Percentiles rank a stretch among this genome's conserved stretches.
Conservation (phyloP, 2,113 vertebrate species). For the Oreotrochilus melanogaster region DNA sequence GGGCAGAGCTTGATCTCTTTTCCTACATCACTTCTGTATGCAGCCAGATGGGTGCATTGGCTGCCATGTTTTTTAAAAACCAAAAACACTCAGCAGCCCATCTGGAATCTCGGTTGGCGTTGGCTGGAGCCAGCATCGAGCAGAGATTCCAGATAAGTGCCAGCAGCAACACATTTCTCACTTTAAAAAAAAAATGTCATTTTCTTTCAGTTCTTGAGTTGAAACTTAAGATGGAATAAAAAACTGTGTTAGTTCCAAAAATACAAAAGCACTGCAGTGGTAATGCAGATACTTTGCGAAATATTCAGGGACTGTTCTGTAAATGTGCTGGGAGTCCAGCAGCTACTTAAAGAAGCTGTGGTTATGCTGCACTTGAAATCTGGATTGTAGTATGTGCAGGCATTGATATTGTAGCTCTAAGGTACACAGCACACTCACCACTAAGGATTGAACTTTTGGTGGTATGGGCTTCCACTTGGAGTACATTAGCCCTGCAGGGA, state of each 20-base stretch:
- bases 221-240: constrained; percentile 32
- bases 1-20: constrained; percentile 55
- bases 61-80: constrained; percentile 77
- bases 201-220: constrained; percentile 24
- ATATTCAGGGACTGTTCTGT: not conserved
- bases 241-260: not conserved
- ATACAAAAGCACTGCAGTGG: not conserved
- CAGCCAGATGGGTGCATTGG: constrained; percentile 76
- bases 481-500: not conserved
- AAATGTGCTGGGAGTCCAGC: not conserved
- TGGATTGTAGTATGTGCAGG: not conserved
- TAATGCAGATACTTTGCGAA: not conserved
- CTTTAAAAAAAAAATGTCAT: not conserved
- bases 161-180: constrained; percentile 55
- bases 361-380: not conserved
- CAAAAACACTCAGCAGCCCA: constrained; percentile 71
- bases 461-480: not conserved
- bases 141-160: constrained; percentile 63
- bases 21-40: constrained; percentile 48
- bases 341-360: not conserved
- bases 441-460: not conserved
- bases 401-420: not conserved
- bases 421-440: fast-evolving
- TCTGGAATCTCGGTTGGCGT: constrained; percentile 70
- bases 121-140: constrained; percentile 58